Conservation (phyloP, 2,113 vertebrate genomes). For the Ondatra zibethicus region DNA sequence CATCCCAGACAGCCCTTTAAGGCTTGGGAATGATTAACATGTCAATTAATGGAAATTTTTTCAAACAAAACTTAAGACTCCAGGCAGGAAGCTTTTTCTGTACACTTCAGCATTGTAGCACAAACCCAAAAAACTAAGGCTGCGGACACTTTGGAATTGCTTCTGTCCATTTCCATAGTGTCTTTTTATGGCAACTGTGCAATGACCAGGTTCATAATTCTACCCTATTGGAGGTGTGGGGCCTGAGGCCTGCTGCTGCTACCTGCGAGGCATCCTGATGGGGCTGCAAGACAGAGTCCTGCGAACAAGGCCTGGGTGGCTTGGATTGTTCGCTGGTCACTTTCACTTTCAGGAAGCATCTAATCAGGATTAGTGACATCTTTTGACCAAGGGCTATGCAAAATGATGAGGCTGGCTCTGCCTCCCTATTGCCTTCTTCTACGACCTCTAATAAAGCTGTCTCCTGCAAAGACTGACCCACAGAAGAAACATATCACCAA, state of each 20-base stretch:
- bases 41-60: constrained; percentile 51
- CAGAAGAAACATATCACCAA: not conserved
- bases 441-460: constrained; percentile 39
- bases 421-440: constrained; percentile 57
- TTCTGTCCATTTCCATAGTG: constrained; percentile 19
- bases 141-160: constrained; percentile 41
- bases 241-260: constrained; percentile 71
- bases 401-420: constrained; percentile 39
- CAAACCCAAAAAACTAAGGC: constrained; percentile 59
- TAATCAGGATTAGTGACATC: constrained; percentile 36
- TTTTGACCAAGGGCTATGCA: not conserved
- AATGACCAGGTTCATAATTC: constrained; percentile 59
- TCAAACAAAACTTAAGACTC: constrained; percentile 1
- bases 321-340: constrained; percentile 4
- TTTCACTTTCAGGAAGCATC: constrained; percentile 53
- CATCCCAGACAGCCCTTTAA: constrained; percentile 58
- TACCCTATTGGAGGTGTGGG: constrained; percentile 61
- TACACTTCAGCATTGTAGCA: not conserved
- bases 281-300: not conserved
- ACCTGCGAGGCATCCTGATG: constrained; percentile 26
- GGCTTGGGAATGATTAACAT: constrained; percentile 42
- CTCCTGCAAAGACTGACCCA: not conserved
- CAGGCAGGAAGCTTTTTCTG: not conserved
- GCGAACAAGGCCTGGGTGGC: not conserved
- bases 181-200: constrained; percentile 70